Evolutionary conservation across 2,113 vertebrate genomes (phyloP).

Genomic region (Mungos mungo): DNA sequence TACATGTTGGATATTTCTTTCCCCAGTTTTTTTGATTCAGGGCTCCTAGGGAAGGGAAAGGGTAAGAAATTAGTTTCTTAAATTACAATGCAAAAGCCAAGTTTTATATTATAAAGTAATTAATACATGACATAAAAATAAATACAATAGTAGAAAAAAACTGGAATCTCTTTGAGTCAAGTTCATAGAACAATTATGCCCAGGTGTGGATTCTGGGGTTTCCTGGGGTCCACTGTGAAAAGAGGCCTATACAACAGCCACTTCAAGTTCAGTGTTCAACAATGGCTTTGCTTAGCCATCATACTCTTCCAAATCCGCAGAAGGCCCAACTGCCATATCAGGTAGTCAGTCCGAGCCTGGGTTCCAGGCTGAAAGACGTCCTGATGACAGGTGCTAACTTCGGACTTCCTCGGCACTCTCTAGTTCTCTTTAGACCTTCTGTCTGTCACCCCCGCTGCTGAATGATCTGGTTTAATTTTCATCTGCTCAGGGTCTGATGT

Average conservation of each 20-base stretch:
- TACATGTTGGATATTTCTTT: conserved; percentile 96
- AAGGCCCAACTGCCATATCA: neutral
- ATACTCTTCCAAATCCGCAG: neutral
- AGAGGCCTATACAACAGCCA: neutral
- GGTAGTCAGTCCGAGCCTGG: neutral
- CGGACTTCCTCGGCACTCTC: neutral
- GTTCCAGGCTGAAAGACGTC: neutral
- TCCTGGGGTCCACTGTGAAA: neutral
- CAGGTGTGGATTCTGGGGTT: neutral
- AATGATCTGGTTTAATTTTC: neutral
- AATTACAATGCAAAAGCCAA: neutral
- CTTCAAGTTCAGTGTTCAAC: neutral
- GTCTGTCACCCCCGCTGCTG: neutral
- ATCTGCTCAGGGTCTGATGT: neutral
- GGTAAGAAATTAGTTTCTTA: conserved; percentile 3
- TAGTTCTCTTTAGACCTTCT: neutral
- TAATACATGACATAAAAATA: neutral
- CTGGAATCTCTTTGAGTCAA: neutral
- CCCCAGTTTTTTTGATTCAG: conserved; percentile 97
- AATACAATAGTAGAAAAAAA: neutral
- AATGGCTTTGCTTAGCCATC: neutral
- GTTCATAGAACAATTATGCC: neutral
- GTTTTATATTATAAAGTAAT: neutral
- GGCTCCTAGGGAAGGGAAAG: conserved; percentile 86
- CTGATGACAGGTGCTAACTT: neutral